phyloP scores from a whole-genome alignment of 2,797 vertebrate genomes.

The Euphonia xanthogaster region DNA sequence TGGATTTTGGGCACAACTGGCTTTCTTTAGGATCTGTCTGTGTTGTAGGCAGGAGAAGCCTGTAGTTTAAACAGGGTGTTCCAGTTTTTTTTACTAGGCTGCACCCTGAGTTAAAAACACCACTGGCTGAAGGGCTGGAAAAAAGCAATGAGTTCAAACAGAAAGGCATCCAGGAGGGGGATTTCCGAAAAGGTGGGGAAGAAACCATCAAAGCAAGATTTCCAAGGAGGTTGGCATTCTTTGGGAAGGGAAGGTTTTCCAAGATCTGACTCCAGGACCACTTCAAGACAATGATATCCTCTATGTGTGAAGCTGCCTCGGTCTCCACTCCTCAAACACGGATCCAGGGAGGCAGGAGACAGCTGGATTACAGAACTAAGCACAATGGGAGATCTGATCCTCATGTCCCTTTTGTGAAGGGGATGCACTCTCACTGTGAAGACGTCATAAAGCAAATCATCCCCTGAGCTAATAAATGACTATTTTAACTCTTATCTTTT shows the following conservation, averaged over 20 bases:
- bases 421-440: neutral
- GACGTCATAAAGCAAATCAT: neutral
- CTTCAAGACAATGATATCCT: neutral
- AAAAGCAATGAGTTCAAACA: slow-evolving; percentile 4
- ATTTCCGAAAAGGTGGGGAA: slow-evolving; percentile 46
- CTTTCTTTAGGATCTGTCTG: neutral
- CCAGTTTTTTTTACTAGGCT: neutral
- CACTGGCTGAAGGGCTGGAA: slow-evolving; percentile 7
- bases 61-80: neutral
- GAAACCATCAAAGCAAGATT: slow-evolving; percentile 50
- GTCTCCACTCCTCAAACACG: neutral
- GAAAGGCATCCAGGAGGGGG: slow-evolving; percentile 1
- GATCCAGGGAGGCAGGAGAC: neutral
- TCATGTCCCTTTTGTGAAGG: neutral
- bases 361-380: neutral
- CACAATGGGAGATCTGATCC: neutral
- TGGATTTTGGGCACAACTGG: slow-evolving; percentile 7
- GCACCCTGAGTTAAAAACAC: neutral
- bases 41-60: neutral
- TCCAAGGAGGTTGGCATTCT: neutral
- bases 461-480: neutral
- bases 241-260: neutral
- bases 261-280: neutral
- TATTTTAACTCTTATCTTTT: neutral
- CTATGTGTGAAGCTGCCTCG: neutral